Evolutionary conservation across 2,797 vertebrate genomes (phyloP).

Genomic region (Gobio occitaniae): DNA sequence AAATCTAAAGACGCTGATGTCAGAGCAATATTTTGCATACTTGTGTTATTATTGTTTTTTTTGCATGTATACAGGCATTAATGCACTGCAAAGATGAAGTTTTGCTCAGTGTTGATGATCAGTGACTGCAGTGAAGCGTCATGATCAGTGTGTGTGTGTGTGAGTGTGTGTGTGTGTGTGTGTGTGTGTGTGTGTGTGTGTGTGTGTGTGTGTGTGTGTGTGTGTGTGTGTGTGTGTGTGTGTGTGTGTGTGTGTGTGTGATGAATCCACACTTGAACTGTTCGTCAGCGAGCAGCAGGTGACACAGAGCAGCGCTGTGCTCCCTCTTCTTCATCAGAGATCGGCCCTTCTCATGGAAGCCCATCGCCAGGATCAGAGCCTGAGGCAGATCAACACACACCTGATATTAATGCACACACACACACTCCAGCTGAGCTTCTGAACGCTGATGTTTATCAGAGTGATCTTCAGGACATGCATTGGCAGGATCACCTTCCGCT

Average conservation of each 20-base stretch:
- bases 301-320: conserved; percentile 85
- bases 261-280: conserved; percentile 86
- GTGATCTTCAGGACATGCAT: neutral
- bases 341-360: conserved; percentile 94
- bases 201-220: neutral
- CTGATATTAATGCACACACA: neutral
- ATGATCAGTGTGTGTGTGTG: neutral
- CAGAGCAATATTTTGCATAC: too few relatives aligned
- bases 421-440: neutral
- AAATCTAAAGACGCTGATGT: too few relatives aligned
- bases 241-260: neutral
- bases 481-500: conserved; percentile 84
- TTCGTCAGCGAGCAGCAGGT: conserved; percentile 90
- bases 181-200: too few relatives aligned
- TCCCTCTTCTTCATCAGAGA: conserved; percentile 93
- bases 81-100: neutral
- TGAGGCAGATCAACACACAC: conserved; percentile 56
- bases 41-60: neutral
- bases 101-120: neutral
- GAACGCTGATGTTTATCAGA: neutral
- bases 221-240: neutral
- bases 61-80: neutral
- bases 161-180: too few relatives aligned
- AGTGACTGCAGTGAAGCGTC: neutral
- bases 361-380: conserved; percentile 96